phyloP scores from a whole-genome alignment of 92 coral and sea anemone species.

The Pocillopora meandrina region DNA sequence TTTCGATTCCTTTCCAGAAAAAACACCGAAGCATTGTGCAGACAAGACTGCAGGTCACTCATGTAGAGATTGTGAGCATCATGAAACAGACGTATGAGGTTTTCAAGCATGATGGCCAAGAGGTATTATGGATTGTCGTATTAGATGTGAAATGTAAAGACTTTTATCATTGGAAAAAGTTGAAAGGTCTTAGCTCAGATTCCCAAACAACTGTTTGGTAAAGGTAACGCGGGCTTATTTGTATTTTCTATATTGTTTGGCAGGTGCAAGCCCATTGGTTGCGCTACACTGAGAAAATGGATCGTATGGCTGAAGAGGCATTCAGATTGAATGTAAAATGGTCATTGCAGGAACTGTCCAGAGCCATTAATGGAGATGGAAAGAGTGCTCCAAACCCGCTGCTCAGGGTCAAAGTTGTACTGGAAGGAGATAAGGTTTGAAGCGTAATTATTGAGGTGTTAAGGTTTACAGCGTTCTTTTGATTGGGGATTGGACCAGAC shows the following conservation, averaged over 20 bases:
- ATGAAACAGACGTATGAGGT: conserved; percentile 96
- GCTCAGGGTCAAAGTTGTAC: conserved; percentile 93
- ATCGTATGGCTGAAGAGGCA: conserved; percentile 99
- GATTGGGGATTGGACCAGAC: background rate
- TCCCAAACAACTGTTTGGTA: background rate
- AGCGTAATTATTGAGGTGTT: background rate
- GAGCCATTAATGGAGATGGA: conserved; percentile 98
- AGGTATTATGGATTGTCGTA: conserved; percentile 45
- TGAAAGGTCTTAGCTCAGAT: no score
- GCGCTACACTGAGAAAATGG: conserved; percentile 99
- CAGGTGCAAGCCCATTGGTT: conserved; percentile 99
- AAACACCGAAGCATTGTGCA: conserved; percentile 87
- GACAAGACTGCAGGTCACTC: conserved; percentile 89
- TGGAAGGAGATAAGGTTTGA: conserved; percentile 95
- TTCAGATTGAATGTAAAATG: conserved; percentile 98
- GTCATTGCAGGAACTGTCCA: conserved; percentile 97
- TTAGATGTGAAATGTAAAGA: background rate
- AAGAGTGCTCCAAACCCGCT: conserved; percentile 97
- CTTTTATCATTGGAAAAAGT: background rate
- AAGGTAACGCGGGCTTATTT: background rate
- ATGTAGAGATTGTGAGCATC: conserved; percentile 86
- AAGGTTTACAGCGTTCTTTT: background rate
- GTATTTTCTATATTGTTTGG: background rate
- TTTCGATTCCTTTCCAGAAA: conserved; percentile 55
- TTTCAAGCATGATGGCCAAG: conserved; percentile 95